Conservation (phyloP, 1,140 invertebrate genomes). For the Antheraea mylitta region DNA sequence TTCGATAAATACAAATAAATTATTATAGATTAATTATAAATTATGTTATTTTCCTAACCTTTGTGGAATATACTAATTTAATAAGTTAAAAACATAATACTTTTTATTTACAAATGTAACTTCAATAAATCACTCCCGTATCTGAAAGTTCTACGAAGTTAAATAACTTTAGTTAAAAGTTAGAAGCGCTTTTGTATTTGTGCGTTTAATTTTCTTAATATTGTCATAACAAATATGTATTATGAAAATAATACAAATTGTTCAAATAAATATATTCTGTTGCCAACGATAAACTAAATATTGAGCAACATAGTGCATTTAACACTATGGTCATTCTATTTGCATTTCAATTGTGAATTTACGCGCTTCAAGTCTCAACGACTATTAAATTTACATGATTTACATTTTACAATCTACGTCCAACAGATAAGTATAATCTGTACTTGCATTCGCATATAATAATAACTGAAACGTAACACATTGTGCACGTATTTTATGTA, state of each 20-base stretch:
- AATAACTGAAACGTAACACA: background rate
- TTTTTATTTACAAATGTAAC: too few relatives aligned
- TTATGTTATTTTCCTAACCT: too few relatives aligned
- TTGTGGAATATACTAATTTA: too few relatives aligned
- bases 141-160: too few relatives aligned
- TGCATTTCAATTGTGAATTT: conserved; percentile 17
- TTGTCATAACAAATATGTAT: too few relatives aligned
- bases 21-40: too few relatives aligned
- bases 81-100: too few relatives aligned
- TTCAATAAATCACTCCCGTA: too few relatives aligned
- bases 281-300: background rate
- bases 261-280: background rate
- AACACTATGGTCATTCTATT: conserved; percentile 23
- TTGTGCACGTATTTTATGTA: background rate
- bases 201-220: too few relatives aligned
- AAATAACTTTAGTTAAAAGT: background rate
- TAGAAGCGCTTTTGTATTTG: background rate
- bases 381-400: conserved; percentile 24
- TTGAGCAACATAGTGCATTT: conserved; percentile 6
- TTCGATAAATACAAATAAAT: too few relatives aligned
- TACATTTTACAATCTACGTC: conserved; percentile 24
- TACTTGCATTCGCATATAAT: background rate
- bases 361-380: conserved; percentile 19
- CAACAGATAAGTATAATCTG: background rate
- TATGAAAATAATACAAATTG: background rate